Percentiles rank a stretch among this genome's conserved stretches.
These are phyloP conservation scores for Troilus luridus DNA, from an alignment of 2,888 invertebrate species.

Conservation along the genomic window DNA sequence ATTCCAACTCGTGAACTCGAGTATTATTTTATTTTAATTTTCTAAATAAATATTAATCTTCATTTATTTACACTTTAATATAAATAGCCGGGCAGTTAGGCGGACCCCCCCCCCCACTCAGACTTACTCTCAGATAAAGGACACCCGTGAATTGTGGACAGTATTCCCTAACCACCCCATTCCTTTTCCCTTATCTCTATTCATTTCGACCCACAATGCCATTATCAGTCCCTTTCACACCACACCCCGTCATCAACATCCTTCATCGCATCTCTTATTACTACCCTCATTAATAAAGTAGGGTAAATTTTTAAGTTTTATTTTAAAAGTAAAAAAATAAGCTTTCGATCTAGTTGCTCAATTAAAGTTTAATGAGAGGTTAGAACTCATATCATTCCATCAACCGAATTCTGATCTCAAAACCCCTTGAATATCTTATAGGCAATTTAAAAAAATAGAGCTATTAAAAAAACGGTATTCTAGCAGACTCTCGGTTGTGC, in stretches of 20 bases:
- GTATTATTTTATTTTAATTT: no score
- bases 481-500: no score
- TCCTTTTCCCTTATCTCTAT: slow-evolving; percentile 30
- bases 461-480: no score
- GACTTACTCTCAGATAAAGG: background rate
- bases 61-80: background rate
- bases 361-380: no score
- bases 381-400: no score
- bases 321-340: background rate
- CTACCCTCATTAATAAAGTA: background rate
- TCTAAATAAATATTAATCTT: background rate
- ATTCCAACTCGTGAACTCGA: no score
- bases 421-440: no score
- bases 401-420: no score
- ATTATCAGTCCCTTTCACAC: background rate
- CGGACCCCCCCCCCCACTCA: background rate
- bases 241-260: background rate
- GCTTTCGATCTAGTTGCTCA: no score
- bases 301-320: background rate
- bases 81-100: background rate
- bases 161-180: background rate
- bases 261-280: background rate
- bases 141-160: background rate
- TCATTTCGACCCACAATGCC: slow-evolving; percentile 9
- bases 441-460: no score